These are phyloP conservation scores for Drosophila varians DNA, from an alignment of 1,140 invertebrate genomes.

Conservation along the genomic window DNA sequence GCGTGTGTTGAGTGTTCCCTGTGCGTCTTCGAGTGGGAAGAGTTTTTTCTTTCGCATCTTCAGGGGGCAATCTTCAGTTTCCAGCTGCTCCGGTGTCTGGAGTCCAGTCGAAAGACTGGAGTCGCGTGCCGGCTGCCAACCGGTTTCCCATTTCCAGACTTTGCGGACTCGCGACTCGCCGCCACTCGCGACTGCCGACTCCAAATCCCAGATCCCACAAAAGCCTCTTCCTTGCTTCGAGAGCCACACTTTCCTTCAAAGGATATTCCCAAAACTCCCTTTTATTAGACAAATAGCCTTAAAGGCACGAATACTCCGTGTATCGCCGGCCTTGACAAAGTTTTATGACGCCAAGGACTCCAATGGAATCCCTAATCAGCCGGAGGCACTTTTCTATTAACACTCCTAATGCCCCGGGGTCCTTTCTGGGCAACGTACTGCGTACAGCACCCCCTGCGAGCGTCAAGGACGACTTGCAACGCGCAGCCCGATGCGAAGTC, in stretches of 20 bases:
- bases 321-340: slow-evolving; percentile 9
- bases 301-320: neutral
- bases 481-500: too few species aligned
- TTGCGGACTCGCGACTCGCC: neutral
- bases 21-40: slow-evolving; percentile 14
- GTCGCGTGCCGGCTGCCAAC: slow-evolving; percentile 75
- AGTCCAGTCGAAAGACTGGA: slow-evolving; percentile 7
- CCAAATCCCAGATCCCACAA: neutral
- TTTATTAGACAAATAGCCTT: slow-evolving; percentile 7
- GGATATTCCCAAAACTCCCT: slow-evolving; percentile 1
- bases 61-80: slow-evolving; percentile 1
- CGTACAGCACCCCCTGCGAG: slow-evolving; percentile 39
- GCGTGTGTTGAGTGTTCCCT: slow-evolving; percentile 23
- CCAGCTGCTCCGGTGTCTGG: slow-evolving; percentile 33
- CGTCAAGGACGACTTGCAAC: slow-evolving; percentile 22
- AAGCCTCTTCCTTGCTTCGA: neutral
- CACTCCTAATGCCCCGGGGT: slow-evolving; percentile 65
- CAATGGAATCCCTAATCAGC: slow-evolving; percentile 3
- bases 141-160: slow-evolving; percentile 42
- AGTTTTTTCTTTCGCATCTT: too few species aligned
- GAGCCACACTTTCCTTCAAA: neutral
- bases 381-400: slow-evolving; percentile 74
- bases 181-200: neutral
- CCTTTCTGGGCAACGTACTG: slow-evolving; percentile 56
- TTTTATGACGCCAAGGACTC: slow-evolving; percentile 7